Evolutionary conservation across 2,113 vertebrate genomes (phyloP), one percentile per base, ranked within the genome.

Genomic region (Ginglymostoma cirratum): DNA sequence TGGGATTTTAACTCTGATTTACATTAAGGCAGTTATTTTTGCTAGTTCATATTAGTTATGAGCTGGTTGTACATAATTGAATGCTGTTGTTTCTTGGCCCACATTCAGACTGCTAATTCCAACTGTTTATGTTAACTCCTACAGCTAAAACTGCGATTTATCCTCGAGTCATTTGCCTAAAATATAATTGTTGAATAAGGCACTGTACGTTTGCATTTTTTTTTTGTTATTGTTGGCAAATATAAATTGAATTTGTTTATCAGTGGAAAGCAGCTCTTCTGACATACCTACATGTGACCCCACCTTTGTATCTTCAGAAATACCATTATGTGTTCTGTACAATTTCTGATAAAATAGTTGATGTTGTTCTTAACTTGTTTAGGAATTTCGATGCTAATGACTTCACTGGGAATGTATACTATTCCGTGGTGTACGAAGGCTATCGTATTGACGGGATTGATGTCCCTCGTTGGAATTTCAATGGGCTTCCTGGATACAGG

Each of bases 401-500:
- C 99, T 6, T 97, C 98, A 0, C 72, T 97, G 34, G 98, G 99
- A 90, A 98, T 99, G 96, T 98, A 97, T 96, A 97, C 97, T 0
- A 98, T 98, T 87, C 98, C 99, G 0, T 99, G 99, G 97, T 99
- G 98, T 97, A 98, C 98, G 96, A 97, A 97, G 19, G 97, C 98
- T 0, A 72, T 98, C 27, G 86, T 99, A 6, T 97, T 99, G 87
- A 98, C 98, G 0, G 78, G 27, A 65, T 96, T 98, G 94, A 98
- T 98, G 97, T 98, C 98, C 42, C 94, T 98, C 96, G 98, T 99
- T 12, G 99, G 99, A 34, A 96, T 97, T 72, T 98, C 98, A 0
- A 98, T 98, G 97, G 99, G 99, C 14, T 96, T 98, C 96, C 97
- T 99, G 96, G 99, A 99, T 96, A 99, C 98, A 97, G 99, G 99